These are phyloP conservation scores for Metridium senile DNA, from an alignment of 92 coral and sea anemone genomes.

Conservation along the genomic window DNA sequence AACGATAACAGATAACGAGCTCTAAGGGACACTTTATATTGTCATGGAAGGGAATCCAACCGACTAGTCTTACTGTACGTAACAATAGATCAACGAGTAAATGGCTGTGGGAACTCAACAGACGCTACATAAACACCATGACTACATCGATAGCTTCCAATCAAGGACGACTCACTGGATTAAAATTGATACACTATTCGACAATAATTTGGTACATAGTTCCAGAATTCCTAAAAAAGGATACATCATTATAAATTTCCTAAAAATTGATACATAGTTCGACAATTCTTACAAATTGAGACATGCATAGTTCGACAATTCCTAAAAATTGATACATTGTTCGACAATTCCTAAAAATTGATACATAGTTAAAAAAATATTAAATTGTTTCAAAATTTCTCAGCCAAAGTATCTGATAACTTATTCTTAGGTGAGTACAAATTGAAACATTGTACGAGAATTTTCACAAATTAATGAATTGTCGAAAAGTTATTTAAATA, in stretches of 20 bases:
- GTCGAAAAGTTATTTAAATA: no score
- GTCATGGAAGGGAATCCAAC: conserved; percentile 39
- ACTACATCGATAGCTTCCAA: conserved; percentile 18
- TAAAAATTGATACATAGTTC: conserved; percentile 8
- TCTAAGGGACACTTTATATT: conserved; percentile 49
- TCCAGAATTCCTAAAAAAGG: no score
- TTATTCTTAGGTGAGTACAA: no score
- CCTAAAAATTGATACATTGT: conserved; percentile 5
- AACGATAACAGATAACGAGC: conserved; percentile 64
- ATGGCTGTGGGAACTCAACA: conserved; percentile 48
- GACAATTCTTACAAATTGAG: no score
- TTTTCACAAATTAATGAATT: no score
- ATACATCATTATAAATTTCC: no score
- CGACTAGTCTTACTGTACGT: conserved; percentile 25
- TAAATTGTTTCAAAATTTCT: no score
- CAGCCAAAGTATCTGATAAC: no score
- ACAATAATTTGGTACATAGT: not conserved
- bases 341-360: not conserved
- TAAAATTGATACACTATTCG: conserved; percentile 6
- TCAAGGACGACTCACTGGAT: conserved; percentile 4
- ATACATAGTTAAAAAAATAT: no score
- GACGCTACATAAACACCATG: conserved; percentile 43
- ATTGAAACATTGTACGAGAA: no score
- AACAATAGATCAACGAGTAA: conserved; percentile 42
- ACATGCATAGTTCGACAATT: no score